Evolutionary conservation across 2,113 vertebrate species (phyloP).

Genomic region (Nesospiza acunhae): DNA sequence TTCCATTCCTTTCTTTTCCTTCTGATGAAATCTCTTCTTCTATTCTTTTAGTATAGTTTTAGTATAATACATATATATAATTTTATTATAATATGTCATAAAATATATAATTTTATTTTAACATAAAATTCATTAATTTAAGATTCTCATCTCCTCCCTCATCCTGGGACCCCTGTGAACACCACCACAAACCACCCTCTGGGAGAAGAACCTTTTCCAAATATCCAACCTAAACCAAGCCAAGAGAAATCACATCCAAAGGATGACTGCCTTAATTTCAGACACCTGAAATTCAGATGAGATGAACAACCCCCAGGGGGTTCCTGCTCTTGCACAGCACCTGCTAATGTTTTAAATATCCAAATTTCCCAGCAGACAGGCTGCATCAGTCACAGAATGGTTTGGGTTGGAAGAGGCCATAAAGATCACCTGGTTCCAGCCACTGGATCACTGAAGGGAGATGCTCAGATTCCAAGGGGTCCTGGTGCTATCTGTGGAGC

Average conservation of each 20-base stretch:
- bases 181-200: background rate
- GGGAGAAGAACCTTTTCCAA: background rate
- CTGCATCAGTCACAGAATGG: background rate
- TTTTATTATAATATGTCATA: too few relatives aligned
- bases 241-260: background rate
- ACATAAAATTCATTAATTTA: too few relatives aligned
- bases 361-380: background rate
- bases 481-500: rapidly evolving
- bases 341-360: background rate
- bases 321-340: background rate
- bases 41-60: too few relatives aligned
- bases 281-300: background rate
- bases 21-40: too few relatives aligned
- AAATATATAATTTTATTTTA: too few relatives aligned
- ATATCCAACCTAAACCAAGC: background rate
- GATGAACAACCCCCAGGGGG: background rate
- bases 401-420: background rate
- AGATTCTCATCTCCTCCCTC: too few relatives aligned
- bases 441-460: background rate
- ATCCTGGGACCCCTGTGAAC: too few relatives aligned
- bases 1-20: too few relatives aligned
- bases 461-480: rapidly evolving
- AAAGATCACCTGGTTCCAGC: background rate
- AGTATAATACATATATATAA: too few relatives aligned
- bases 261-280: rapidly evolving